Evolutionary conservation across 2,888 invertebrate genomes (phyloP).

Genomic region (Agrotis puta): DNA sequence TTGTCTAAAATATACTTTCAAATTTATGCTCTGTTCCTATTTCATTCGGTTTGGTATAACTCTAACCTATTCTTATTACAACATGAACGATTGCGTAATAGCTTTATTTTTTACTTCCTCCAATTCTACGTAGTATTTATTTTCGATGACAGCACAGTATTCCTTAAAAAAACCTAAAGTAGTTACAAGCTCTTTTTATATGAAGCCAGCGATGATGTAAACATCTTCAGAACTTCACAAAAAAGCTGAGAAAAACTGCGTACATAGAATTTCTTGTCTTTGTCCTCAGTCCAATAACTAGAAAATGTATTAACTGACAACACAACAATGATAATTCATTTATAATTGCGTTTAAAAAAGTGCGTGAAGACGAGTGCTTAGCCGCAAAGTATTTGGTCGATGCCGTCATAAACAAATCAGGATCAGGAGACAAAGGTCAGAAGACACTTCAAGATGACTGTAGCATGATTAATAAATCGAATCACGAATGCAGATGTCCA

Average conservation of each 20-base stretch:
- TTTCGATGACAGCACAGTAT: constrained; percentile 50
- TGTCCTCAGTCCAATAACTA: constrained; percentile 20
- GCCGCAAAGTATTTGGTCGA: constrained; percentile 19
- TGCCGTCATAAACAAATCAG: constrained; percentile 35
- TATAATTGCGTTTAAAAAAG: constrained; percentile 42
- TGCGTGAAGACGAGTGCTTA: constrained; percentile 26
- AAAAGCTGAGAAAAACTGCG: constrained; percentile 34
- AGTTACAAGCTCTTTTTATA: constrained; percentile 27
- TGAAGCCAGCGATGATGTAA: constrained; percentile 46
- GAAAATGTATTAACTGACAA: constrained; percentile 25
- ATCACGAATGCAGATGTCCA: constrained; percentile 17
- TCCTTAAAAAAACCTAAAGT: constrained; percentile 18
- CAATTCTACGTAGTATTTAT: constrained; percentile 38
- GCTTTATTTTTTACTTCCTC: constrained; percentile 41
- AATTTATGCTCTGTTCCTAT: background rate
- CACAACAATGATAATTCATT: constrained; percentile 41
- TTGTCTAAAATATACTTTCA: too few species aligned
- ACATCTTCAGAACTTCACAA: constrained; percentile 30
- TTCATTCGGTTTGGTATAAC: background rate
- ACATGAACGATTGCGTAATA: constrained; percentile 27
- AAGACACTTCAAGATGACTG: constrained; percentile 22
- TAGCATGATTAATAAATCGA: constrained; percentile 42
- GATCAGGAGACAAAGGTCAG: constrained; percentile 37
- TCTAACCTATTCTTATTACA: background rate
- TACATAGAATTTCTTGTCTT: constrained; percentile 12